Base-by-base conservation (phyloP, 2,888 invertebrate species). In the Pedicia rivosa region DNA sequence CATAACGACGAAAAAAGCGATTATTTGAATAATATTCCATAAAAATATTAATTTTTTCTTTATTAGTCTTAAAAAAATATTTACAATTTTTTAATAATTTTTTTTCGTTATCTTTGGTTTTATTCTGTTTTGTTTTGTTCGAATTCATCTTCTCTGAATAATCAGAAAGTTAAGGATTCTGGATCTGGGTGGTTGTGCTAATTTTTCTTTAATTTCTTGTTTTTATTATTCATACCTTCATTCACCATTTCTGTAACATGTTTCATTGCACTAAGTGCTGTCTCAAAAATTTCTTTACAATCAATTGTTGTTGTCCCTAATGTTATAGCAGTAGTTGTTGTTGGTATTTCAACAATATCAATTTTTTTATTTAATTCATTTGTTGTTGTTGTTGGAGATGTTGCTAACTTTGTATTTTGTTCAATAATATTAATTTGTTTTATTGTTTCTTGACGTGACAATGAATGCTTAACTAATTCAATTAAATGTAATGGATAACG, bases 401-500 rank as follows among this genome's bases (percentile, higher is more conserved):
- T 30, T n/a, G 26, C 13, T n/a, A 25, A 16, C 26, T 38, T 13
- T n/a, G 19, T 15, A 20, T 25, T 27, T 17, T 30, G 20, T 26
- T 37, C 39, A 31, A 25, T 43, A 14, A 37, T 35, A 35, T 43
- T 42, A 7, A 38, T 31, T 25, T 39, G 31, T n/a, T 35, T 14
- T 22, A 45, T 20, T 40, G 39, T 37, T 40, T 36, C 41, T 29
- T 40, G 41, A 44, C 36, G 46, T 20, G 4, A 50, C 46, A 17
- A 48, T 48, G 46, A 40, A 36, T 78, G 78, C 51, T 87, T 87
- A 35, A 84, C 67, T 41, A 88, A 65, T 59, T 88, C 86, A 17
- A 76, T 78, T 46, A 88, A 63, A 54, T 87, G 87, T 35, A 88
- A 66, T 9, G 86, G 87, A 59, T 88, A 88, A 54, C 87, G 83